These are phyloP conservation scores for Eilema griseolum DNA, from an alignment of 2,888 invertebrate genomes.

Conservation along the genomic window DNA sequence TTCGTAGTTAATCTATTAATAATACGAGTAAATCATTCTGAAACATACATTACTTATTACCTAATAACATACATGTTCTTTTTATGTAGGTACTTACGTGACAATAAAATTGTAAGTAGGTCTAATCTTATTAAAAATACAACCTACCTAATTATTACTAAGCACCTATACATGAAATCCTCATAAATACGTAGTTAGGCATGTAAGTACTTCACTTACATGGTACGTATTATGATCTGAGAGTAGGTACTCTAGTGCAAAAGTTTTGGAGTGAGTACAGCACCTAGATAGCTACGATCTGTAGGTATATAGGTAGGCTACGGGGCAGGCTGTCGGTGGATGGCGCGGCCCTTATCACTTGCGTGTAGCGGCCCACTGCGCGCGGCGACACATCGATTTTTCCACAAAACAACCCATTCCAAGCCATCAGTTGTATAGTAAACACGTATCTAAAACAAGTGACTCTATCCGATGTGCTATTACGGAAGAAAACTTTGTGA, in stretches of 20 bases:
- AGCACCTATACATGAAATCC: not conserved
- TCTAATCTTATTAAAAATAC: not conserved
- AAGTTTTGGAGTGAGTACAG: slow-evolving; percentile 16
- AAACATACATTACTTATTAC: no score
- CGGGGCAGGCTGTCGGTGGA: slow-evolving; percentile 45
- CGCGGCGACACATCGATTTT: slow-evolving; percentile 83
- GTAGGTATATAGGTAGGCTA: slow-evolving; percentile 44
- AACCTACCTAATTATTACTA: not conserved
- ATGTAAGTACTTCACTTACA: not conserved
- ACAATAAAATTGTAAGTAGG: not conserved
- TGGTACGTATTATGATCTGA: not conserved
- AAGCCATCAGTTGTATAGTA: slow-evolving; percentile 74
- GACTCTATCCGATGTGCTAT: slow-evolving; percentile 45
- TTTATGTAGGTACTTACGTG: not conserved
- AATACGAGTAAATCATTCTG: no score
- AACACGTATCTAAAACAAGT: slow-evolving; percentile 74
- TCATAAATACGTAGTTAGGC: not conserved
- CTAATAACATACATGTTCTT: no score
- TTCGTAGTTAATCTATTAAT: not conserved
- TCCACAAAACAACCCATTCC: slow-evolving; percentile 79
- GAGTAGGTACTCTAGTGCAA: not conserved
- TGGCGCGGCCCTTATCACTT: slow-evolving; percentile 71
- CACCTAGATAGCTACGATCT: slow-evolving; percentile 29
- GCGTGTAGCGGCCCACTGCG: slow-evolving; percentile 72
- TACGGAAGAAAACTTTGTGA: slow-evolving; percentile 56